Base-by-base conservation (phyloP, 1,140 invertebrate genomes). In the Mercenaria mercenaria region DNA sequence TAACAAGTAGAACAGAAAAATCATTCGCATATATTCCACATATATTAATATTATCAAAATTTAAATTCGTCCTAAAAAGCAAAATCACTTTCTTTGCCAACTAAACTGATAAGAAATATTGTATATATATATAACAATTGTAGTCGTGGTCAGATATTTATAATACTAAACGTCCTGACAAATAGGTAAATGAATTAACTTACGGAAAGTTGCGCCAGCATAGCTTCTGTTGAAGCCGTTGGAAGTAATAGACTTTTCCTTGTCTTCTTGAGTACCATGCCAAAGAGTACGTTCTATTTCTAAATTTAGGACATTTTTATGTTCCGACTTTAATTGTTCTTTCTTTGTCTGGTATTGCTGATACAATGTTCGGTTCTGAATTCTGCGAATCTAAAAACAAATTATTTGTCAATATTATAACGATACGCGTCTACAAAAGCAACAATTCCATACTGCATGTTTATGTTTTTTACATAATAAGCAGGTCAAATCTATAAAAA, bases 161-260 rank as follows among this genome's bases (percentile, higher is more conserved):
- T 61, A 6, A 23, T 10, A 61, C n/a, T n/a, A 8, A n/a, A n/a
- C 59, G 4, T 8, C 20, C 26, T n/a, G 6, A 61, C 20, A 20
- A 10, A n/a, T 61, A n/a, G 8, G 8, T 4, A 61, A 61, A 61
- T 74, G 23, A 23, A 76, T 39, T 39, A 32, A 37, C 79, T 52
- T 52, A 74, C 83, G 39, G 29, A 74, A 76, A 26, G 83, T 85
- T 18, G 47, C 8, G 3, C 83, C 83, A 37, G 83, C 34, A 56
- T 74, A 85, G 37, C 83, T 85, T 76, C 83, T 85, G 41, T 85
- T 85, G 29, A 85, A 85, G 10, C 83, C 83, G 34, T 85, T 72
- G 11, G 20, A 41, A 0, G n/a, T 72, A 23, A 85, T 85, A 8
- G 67, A 52, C 13, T 85, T 76, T 39, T 74, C 83, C 4, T 6